Evolutionary conservation across 2,113 vertebrate species (phyloP).

Genomic region (Boulengeromyrus knoepffleri): DNA sequence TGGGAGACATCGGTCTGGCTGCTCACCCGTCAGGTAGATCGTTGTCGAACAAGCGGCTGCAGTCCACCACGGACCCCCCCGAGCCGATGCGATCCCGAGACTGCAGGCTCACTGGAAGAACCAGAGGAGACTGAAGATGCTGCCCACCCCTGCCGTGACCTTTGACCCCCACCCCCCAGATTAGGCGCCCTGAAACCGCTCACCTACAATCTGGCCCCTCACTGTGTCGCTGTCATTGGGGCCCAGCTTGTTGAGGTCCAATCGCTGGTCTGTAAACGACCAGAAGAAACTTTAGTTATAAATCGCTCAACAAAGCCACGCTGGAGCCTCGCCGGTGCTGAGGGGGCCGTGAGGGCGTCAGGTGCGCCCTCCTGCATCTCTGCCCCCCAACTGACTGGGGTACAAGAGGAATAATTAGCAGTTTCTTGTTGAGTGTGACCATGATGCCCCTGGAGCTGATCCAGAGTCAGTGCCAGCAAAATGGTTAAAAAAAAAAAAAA

Average conservation of each 20-base stretch:
- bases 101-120: constrained; percentile 84
- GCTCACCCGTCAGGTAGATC: constrained; percentile 96
- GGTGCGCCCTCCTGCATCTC: not conserved
- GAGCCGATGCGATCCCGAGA: constrained; percentile 93
- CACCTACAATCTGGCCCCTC: constrained; percentile 95
- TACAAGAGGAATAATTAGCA: not conserved
- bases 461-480: not conserved
- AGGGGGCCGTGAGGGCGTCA: not conserved
- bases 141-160: not conserved
- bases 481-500: not conserved
- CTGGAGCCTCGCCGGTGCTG: not conserved
- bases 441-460: not conserved
- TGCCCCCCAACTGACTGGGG: not conserved
- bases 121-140: not conserved
- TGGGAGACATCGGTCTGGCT: not conserved
- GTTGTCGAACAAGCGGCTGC: constrained; percentile 95
- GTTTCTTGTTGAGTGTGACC: not conserved
- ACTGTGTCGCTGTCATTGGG: constrained; percentile 97
- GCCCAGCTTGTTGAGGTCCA: constrained; percentile 96
- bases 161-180: not conserved
- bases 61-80: constrained; percentile 94
- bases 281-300: not conserved
- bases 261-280: constrained; percentile 77
- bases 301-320: not conserved
- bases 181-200: constrained; percentile 42